A percentile compares a stretch with the other conserved stretches of the same genome.
Conservation (phyloP, 2,113 vertebrate species). For the Rallus limicola region DNA sequence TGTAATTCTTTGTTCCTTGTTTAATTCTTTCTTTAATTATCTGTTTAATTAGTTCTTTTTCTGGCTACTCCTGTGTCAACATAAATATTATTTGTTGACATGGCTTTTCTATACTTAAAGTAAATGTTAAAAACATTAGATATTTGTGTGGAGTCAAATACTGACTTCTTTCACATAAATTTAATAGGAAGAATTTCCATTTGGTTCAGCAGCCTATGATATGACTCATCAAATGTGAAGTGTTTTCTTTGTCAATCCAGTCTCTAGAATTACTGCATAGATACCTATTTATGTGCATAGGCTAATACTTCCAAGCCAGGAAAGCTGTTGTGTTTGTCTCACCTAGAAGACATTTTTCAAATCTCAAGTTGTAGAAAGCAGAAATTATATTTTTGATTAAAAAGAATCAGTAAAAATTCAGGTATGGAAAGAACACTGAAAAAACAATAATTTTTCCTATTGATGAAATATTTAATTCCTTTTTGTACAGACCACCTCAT, state of each 20-base stretch:
- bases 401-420: not conserved
- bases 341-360: not conserved
- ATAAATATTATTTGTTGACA: not conserved
- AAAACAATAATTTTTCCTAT: not conserved
- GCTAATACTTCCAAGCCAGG: not conserved
- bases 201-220: not conserved
- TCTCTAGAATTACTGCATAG: not conserved
- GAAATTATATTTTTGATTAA: not conserved
- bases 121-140: not conserved
- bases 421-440: not conserved
- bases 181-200: not conserved
- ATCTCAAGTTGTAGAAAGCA: not conserved
- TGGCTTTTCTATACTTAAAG: not conserved
- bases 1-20: not conserved
- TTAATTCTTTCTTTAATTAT: not conserved
- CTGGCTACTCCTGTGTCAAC: not conserved
- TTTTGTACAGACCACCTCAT: not conserved
- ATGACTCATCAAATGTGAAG: not conserved
- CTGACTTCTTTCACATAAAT: not conserved
- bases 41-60: not conserved
- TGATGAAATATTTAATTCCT: not conserved
- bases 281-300: not conserved
- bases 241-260: not conserved
- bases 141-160: not conserved
- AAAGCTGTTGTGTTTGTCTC: accelerated